These are phyloP conservation scores for Neogale vison DNA, from an alignment of 2,113 vertebrate species.

Conservation along the genomic window DNA sequence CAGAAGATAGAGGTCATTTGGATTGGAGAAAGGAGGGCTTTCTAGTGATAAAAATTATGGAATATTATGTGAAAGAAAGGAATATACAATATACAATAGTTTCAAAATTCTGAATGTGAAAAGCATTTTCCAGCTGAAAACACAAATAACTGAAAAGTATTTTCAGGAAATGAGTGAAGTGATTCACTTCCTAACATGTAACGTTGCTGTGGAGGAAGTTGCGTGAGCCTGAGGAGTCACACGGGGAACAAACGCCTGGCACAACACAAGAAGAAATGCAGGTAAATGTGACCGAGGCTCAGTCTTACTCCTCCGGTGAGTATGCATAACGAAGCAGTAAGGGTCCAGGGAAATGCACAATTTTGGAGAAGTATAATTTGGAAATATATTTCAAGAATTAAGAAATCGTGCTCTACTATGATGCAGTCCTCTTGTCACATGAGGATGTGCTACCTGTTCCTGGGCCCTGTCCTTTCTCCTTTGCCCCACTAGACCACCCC, in stretches of 20 bases:
- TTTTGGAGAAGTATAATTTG: not conserved
- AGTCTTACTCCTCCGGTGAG: not conserved
- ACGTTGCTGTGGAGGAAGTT: not conserved
- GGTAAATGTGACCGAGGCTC: not conserved
- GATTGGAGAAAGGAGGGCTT: not conserved
- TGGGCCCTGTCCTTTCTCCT: not conserved
- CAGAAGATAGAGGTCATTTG: not conserved
- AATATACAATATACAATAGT: not conserved
- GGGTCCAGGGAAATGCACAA: not conserved
- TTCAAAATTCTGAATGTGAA: not conserved
- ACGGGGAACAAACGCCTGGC: not conserved
- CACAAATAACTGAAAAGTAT: not conserved
- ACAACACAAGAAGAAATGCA: not conserved
- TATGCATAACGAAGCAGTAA: not conserved
- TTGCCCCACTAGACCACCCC: too few species aligned
- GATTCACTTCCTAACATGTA: not conserved
- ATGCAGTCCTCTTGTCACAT: too few species aligned
- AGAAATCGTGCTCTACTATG: accelerated
- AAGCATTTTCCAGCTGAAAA: not conserved
- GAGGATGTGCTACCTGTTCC: not conserved
- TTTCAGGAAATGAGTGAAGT: not conserved
- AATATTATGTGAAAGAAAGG: not conserved
- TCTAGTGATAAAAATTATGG: not conserved
- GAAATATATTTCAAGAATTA: not conserved
- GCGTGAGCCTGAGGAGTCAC: not conserved